phyloP scores from a whole-genome alignment of 2,797 vertebrate species.

The Gorsachius magnificus region DNA sequence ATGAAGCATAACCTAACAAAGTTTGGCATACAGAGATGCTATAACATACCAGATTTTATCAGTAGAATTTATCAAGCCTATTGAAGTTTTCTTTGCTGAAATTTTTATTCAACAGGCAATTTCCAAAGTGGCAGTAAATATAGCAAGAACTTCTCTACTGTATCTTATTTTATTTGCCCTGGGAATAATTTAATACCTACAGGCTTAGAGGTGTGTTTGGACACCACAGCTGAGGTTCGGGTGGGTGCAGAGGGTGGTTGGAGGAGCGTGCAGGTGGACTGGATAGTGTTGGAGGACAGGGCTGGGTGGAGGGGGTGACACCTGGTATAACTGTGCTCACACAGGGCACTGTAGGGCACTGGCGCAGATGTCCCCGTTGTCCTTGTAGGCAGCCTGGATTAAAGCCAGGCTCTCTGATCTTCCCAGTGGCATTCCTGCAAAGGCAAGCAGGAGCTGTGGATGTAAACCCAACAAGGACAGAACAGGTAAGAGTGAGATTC shows the following conservation, averaged over 20 bases:
- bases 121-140: not conserved
- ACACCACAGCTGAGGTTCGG: not conserved
- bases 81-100: not conserved
- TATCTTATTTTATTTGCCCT: not conserved
- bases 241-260: not conserved
- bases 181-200: not conserved
- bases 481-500: not conserved
- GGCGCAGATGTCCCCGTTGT: fast-evolving
- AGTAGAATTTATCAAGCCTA: not conserved
- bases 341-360: not conserved
- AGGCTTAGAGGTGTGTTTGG: not conserved
- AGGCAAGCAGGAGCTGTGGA: not conserved
- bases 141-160: not conserved
- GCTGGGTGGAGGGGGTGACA: not conserved
- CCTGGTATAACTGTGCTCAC: not conserved
- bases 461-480: not conserved
- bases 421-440: not conserved
- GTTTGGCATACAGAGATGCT: not conserved
- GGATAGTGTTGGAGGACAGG: not conserved
- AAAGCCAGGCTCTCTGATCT: not conserved
- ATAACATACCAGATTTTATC: not conserved
- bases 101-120: not conserved
- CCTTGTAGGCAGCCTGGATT: not conserved
- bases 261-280: not conserved
- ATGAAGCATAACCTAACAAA: not conserved